Conservation (phyloP, 2,113 vertebrate genomes). For the Lepus europaeus region DNA sequence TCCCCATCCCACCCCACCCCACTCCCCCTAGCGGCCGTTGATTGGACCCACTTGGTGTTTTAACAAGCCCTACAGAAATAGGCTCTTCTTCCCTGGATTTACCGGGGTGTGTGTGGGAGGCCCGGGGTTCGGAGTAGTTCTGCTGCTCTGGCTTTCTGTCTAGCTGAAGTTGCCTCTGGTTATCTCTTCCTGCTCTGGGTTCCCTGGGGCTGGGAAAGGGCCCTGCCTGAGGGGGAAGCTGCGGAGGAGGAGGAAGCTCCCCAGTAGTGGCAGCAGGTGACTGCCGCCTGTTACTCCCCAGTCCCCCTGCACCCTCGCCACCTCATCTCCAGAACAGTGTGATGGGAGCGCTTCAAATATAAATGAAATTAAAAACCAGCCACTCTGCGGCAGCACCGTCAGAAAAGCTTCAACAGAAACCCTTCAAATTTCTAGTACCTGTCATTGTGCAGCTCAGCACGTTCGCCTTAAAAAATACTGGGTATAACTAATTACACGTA, state of each 20-base stretch:
- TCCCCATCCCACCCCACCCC: neutral
- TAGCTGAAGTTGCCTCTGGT: neutral
- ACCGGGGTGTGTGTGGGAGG: too few species aligned
- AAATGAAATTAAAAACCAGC: neutral
- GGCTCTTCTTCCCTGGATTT: neutral
- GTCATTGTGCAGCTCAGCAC: neutral
- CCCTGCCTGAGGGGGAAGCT: neutral
- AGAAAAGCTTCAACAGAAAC: constrained; percentile 60
- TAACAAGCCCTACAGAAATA: neutral
- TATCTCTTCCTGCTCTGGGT: neutral
- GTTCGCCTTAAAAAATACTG: constrained; percentile 58
- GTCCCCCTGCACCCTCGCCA: neutral
- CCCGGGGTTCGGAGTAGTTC: neutral
- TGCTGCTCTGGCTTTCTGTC: neutral
- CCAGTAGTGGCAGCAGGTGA: too few species aligned
- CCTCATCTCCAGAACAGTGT: neutral
- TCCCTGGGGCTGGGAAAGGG: neutral
- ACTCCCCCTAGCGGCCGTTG: neutral
- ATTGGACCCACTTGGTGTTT: neutral
- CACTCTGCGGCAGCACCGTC: neutral
- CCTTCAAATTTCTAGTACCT: constrained; percentile 51
- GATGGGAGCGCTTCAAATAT: neutral
- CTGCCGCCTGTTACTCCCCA: neutral
- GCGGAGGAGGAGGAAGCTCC: neutral
- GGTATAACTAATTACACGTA: constrained; percentile 32